Evolutionary conservation across 2,888 invertebrate species (phyloP).

Genomic region (Athrips mouffetella): DNA sequence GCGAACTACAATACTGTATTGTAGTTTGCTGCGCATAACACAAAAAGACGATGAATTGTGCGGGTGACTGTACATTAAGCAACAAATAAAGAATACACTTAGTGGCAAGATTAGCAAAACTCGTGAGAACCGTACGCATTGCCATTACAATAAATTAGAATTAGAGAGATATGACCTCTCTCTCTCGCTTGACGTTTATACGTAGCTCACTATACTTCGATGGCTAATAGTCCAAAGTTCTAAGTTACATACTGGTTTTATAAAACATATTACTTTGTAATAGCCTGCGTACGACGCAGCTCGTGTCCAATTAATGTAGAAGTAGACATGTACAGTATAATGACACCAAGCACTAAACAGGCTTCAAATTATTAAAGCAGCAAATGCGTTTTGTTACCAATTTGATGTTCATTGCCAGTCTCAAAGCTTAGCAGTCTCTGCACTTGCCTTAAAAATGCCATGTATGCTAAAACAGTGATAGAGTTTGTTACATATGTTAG

Average conservation of each 20-base stretch:
- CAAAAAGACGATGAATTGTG: no score
- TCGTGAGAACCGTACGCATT: slow-evolving; percentile 13
- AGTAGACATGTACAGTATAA: slow-evolving; percentile 26
- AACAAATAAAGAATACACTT: not conserved
- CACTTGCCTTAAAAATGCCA: not conserved
- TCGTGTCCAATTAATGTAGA: slow-evolving; percentile 33
- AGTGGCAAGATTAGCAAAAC: slow-evolving; percentile 7
- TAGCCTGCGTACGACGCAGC: not conserved
- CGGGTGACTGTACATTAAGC: no score
- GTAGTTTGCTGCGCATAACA: no score
- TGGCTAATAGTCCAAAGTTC: no score
- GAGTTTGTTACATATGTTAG: not conserved
- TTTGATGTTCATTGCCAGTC: not conserved
- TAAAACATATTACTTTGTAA: no score
- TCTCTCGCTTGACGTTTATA: slow-evolving; percentile 6
- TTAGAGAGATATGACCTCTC: slow-evolving; percentile 16
- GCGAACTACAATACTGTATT: no score
- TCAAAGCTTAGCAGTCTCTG: not conserved
- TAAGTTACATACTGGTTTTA: no score
- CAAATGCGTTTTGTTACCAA: no score
- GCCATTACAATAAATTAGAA: slow-evolving; percentile 20
- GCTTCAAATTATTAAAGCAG: not conserved
- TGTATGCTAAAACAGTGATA: not conserved
- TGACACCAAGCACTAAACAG: slow-evolving; percentile 25
- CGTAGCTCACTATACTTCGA: not conserved